phyloP scores from a whole-genome alignment of 2,888 invertebrate species.

The Drosophila aldrichi region DNA sequence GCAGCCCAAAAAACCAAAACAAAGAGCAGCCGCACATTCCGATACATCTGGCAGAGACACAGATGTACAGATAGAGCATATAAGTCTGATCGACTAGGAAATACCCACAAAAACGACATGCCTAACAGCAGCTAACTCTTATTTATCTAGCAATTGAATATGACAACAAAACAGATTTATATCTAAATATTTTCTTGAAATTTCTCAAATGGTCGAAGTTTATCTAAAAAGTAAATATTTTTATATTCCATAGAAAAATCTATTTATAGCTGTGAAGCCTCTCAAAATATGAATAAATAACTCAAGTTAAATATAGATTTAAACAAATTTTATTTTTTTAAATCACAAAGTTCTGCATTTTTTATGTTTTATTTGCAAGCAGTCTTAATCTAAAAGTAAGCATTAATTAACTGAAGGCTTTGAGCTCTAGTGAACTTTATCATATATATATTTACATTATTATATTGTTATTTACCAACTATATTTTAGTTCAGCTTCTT shows the following conservation, averaged over 20 bases:
- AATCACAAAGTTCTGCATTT: too few species aligned
- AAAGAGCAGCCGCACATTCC: conserved; percentile 11
- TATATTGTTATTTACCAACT: too few species aligned
- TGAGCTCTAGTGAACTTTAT: too few species aligned
- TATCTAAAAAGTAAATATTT: background rate
- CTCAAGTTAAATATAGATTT: background rate
- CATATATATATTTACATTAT: too few species aligned
- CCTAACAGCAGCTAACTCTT: background rate
- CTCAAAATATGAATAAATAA: background rate
- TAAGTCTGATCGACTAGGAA: background rate
- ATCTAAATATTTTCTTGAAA: background rate
- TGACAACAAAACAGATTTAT: background rate
- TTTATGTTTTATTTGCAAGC: too few species aligned
- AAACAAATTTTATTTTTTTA: too few species aligned
- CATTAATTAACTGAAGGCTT: too few species aligned
- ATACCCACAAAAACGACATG: background rate
- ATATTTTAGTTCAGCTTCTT: too few species aligned
- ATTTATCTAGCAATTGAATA: background rate
- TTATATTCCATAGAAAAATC: background rate
- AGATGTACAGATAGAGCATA: background rate
- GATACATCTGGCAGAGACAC: conserved; percentile 1
- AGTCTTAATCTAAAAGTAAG: too few species aligned
- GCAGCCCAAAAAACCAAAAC: conserved; percentile 16
- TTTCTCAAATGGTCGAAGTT: background rate
- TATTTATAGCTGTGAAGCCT: background rate